These are phyloP conservation scores for Cherax destructor DNA, from an alignment of 1,140 invertebrate genomes.

Conservation along the genomic window DNA sequence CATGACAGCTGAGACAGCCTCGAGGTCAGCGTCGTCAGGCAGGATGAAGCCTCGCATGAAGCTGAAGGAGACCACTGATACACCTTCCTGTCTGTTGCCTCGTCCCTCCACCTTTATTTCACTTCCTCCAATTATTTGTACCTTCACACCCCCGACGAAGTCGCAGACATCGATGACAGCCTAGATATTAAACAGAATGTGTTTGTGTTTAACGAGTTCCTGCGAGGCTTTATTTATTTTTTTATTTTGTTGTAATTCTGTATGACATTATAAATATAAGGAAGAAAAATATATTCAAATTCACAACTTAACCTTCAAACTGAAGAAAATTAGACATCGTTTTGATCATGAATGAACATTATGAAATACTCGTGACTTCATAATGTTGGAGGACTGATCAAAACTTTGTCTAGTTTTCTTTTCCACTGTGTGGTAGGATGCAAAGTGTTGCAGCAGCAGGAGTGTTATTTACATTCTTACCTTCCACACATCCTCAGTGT, in stretches of 20 bases:
- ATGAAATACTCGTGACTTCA: background rate
- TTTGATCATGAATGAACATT: too few species aligned
- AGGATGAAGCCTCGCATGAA: constrained; percentile 33
- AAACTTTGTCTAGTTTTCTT: too few species aligned
- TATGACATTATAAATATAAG: too few species aligned
- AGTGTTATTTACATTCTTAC: background rate
- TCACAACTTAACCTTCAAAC: too few species aligned
- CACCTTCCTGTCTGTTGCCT: constrained; percentile 22
- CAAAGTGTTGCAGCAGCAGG: too few species aligned
- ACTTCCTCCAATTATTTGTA: background rate
- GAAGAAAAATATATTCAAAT: too few species aligned
- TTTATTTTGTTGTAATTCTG: too few species aligned
- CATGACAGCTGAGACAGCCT: constrained; percentile 35
- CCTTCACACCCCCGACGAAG: constrained; percentile 23
- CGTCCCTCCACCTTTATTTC: constrained; percentile 34
- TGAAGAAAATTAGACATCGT: too few species aligned
- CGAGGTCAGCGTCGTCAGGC: background rate
- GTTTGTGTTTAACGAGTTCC: too few species aligned
- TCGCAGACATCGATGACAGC: constrained; percentile 30
- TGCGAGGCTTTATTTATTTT: too few species aligned
- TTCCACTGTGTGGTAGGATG: too few species aligned
- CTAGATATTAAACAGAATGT: background rate
- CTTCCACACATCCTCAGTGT: background rate
- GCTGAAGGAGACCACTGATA: constrained; percentile 35
- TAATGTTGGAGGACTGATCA: background rate